A percentile compares a stretch with the other conserved stretches of the same genome.
These are phyloP conservation scores for Steinernema feltiae DNA, from an alignment of 1,140 invertebrate species.

Conservation along the genomic window DNA sequence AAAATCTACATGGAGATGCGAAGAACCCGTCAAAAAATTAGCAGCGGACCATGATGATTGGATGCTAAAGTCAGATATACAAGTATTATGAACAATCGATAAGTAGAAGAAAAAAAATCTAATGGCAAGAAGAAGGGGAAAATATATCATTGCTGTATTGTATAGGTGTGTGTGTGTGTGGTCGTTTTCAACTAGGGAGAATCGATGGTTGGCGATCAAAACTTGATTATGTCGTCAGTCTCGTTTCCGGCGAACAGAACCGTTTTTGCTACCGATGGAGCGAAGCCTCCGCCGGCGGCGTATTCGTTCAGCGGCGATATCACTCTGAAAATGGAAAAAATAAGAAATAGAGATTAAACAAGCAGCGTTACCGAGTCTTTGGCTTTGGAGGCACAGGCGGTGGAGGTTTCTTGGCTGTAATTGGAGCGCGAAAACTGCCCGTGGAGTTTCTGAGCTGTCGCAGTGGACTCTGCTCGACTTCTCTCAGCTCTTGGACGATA, in stretches of 20 bases:
- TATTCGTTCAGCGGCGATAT: constrained; percentile 9
- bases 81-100: too few relatives aligned
- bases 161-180: too few relatives aligned
- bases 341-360: not conserved
- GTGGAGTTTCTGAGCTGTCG: not conserved
- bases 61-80: too few relatives aligned
- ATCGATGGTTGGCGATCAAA: not conserved
- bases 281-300: not conserved
- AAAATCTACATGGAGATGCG: not conserved
- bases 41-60: not conserved
- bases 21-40: not conserved
- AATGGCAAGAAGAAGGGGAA: not conserved
- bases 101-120: too few relatives aligned
- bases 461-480: not conserved
- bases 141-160: too few relatives aligned
- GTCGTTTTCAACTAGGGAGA: not conserved
- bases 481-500: not conserved
- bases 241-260: not conserved
- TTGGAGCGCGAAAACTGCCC: not conserved
- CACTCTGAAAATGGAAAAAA: not conserved
- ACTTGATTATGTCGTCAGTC: constrained; percentile 9
- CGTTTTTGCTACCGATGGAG: not conserved
- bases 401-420: constrained; percentile 3
- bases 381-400: not conserved
- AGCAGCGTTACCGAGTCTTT: not conserved